Base-by-base conservation (phyloP, 1,140 invertebrate genomes). In the Halictus rubicundus region DNA sequence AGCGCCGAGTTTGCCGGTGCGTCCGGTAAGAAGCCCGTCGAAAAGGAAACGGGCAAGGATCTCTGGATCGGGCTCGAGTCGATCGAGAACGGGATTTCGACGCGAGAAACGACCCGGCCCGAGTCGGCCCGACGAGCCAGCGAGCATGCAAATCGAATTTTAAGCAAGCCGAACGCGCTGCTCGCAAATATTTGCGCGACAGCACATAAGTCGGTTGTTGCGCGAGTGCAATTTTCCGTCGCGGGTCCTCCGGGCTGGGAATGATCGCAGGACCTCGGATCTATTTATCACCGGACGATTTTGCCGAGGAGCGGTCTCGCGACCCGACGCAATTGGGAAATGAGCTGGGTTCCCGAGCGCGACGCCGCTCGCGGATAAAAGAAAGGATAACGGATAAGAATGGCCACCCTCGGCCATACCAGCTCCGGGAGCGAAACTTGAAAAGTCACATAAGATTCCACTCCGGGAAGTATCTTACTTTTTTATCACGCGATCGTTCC, bases 361-460 rank as follows among this genome's bases (percentile, higher is more conserved):
- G 42, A 27, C 16, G 49, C 16, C 16, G 8, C 7, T 37, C 5
- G n/a, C 5, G 49, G 49, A 19, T 46, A 49, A 25, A 69, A 46
- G 46, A 10, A 16, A 3, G 46, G 19, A 46, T 46, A 39, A 23
- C n/a, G 25, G 54, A 37, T 61, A 60, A 61, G 21, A 21, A 59
- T 37, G 21, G 23, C 37, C 6, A 14, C 25, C 16, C 52, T 12
- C 14, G 23, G 37, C 32, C 8, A 12, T 9, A n/a, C 23, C 25
- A 32, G 25, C 27, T 8, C 10, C n/a, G 16, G 39, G 0, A 46
- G 7, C 10, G n/a, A 49, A 60, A 60, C 66, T 77, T 49, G 25
- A 49, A 4, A 76, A 77, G 57, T 69, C 65, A 37, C 65, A 25
- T 49, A 61, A 77, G 65, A 77, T 77, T 77, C 57, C 54, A 69